A percentile compares a stretch with the other conserved stretches of the same genome.
phyloP scores from a whole-genome alignment of 2,797 vertebrate species.

The Lerista edwardsae region DNA sequence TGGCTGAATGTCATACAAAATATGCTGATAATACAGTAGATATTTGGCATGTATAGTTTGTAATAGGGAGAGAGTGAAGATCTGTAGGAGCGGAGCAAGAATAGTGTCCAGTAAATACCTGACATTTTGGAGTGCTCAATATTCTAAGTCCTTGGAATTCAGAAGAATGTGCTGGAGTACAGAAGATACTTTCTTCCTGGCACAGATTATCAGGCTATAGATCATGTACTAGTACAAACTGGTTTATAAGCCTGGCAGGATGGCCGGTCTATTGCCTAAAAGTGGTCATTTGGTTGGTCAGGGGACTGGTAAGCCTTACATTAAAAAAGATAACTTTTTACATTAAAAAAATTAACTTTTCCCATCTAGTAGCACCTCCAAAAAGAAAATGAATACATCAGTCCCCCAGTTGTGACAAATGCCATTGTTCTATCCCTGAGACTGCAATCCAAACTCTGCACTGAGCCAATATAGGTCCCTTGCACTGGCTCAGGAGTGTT shows the following conservation, averaged over 20 bases:
- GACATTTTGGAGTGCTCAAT: conserved; percentile 5
- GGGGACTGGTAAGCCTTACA: not conserved
- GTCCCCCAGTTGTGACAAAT: not conserved
- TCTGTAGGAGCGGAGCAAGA: not conserved
- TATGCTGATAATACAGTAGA: not conserved
- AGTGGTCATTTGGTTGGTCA: not conserved
- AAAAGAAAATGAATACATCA: not conserved
- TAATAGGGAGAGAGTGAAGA: not conserved
- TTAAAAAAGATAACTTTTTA: too few species aligned
- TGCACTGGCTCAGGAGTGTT: too few species aligned
- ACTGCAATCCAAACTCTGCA: too few species aligned
- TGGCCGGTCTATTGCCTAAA: not conserved
- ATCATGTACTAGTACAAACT: conserved; percentile 11
- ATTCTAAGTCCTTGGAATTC: not conserved
- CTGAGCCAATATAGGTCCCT: too few species aligned
- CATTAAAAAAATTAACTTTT: not conserved
- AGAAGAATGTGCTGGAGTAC: not conserved
- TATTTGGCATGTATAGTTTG: conserved; percentile 16
- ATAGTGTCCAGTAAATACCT: not conserved
- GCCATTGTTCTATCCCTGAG: too few species aligned
- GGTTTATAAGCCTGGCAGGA: not conserved
- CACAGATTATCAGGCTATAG: not conserved
- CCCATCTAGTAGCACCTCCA: not conserved
- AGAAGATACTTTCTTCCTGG: not conserved
- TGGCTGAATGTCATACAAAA: conserved; percentile 34